phyloP scores from a whole-genome alignment of 2,888 invertebrate species.

The Diogma glabrata region DNA sequence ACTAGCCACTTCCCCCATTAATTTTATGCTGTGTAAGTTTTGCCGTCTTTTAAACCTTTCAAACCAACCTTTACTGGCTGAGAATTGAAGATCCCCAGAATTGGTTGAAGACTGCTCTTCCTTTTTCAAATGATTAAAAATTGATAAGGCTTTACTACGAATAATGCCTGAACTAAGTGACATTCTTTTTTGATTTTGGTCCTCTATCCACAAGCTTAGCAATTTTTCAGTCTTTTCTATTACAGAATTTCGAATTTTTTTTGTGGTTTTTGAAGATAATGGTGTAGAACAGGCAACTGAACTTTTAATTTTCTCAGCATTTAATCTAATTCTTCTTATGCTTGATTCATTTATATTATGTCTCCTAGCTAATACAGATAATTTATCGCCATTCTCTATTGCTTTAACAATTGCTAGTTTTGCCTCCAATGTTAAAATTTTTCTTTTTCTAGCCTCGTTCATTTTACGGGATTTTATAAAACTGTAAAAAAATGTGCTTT shows the following conservation, averaged over 20 bases:
- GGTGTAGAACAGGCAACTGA: too few relatives aligned
- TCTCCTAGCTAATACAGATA: conserved; percentile 1
- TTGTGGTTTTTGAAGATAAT: too few relatives aligned
- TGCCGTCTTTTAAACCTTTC: conserved; percentile 17
- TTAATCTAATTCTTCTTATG: too few relatives aligned
- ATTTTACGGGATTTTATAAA: neutral
- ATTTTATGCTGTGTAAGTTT: conserved; percentile 4
- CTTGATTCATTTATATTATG: conserved; percentile 11
- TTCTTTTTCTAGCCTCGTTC: neutral
- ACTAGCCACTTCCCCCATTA: neutral
- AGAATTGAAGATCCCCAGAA: conserved; percentile 1
- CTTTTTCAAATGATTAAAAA: conserved; percentile 10
- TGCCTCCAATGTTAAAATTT: conserved; percentile 3
- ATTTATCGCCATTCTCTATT: neutral
- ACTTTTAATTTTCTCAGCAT: too few relatives aligned
- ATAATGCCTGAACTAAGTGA: neutral
- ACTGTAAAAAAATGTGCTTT: neutral
- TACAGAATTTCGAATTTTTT: conserved; percentile 8
- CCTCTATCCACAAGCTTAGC: conserved; percentile 5
- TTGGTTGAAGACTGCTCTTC: neutral
- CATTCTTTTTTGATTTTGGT: conserved; percentile 9
- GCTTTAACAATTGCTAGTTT: neutral
- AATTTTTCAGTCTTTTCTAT: conserved; percentile 9
- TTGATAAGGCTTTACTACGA: conserved; percentile 13
- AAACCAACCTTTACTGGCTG: conserved; percentile 20